Evolutionary conservation across 2,888 invertebrate genomes (phyloP).

Genomic region (Nineta flava): DNA sequence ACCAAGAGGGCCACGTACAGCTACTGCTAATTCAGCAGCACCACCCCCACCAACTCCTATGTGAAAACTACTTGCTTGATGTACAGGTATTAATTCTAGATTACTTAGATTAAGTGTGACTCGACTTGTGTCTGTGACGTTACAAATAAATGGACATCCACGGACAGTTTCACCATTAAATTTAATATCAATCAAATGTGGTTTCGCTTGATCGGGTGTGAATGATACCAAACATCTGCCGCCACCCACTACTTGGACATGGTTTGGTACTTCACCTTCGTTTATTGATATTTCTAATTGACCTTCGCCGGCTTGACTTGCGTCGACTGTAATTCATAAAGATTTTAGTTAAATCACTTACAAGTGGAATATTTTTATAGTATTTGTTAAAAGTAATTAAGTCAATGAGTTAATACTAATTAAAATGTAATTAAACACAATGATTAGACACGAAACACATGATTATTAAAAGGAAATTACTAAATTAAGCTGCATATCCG

Average conservation of each 20-base stretch:
- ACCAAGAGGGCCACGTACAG: slow-evolving; percentile 72
- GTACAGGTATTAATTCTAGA: slow-evolving; percentile 73
- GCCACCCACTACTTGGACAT: slow-evolving; percentile 90
- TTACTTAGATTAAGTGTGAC: slow-evolving; percentile 57
- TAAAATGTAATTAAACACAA: no score
- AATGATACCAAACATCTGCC: slow-evolving; percentile 89
- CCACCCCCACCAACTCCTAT: slow-evolving; percentile 62
- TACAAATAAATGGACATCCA: slow-evolving; percentile 80
- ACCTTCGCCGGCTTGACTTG: slow-evolving; percentile 96
- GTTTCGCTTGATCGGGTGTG: slow-evolving; percentile 79
- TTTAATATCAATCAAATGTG: slow-evolving; percentile 88
- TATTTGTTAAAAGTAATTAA: background rate
- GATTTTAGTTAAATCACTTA: background rate
- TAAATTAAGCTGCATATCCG: no score
- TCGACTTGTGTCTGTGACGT: slow-evolving; percentile 63
- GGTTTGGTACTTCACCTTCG: slow-evolving; percentile 97
- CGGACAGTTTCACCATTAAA: slow-evolving; percentile 90
- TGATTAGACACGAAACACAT: no score
- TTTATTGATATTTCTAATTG: slow-evolving; percentile 98
- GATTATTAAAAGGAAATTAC: no score
- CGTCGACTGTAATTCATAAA: slow-evolving; percentile 62
- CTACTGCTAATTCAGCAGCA: slow-evolving; percentile 73
- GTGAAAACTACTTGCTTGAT: slow-evolving; percentile 61
- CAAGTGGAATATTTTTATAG: background rate
- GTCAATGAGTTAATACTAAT: background rate